phyloP scores from a whole-genome alignment of 2,888 invertebrate species.

The Polietes domitor region DNA sequence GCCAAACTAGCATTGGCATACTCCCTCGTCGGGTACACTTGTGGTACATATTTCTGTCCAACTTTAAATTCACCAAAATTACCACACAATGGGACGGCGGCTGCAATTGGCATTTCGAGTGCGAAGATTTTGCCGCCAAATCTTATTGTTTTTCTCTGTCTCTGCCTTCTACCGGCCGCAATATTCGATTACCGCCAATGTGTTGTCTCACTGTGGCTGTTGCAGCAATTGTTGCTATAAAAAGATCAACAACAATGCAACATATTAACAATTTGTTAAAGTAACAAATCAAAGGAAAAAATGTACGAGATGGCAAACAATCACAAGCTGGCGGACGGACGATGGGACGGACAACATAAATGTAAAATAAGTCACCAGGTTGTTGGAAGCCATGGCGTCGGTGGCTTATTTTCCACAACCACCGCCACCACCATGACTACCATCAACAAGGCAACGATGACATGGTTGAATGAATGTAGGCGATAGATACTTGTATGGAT shows the following conservation, averaged over 20 bases:
- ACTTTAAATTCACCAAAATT: slow-evolving; percentile 51
- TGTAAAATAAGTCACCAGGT: slow-evolving; percentile 67
- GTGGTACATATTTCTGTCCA: slow-evolving; percentile 42
- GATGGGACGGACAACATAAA: slow-evolving; percentile 22
- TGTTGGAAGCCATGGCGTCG: slow-evolving; percentile 4
- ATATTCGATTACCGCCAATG: not conserved
- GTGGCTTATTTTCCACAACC: not conserved
- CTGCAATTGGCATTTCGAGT: slow-evolving; percentile 63
- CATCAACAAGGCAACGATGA: not conserved
- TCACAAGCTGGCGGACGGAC: not conserved
- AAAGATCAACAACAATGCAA: slow-evolving; percentile 22
- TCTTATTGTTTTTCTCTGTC: slow-evolving; percentile 46
- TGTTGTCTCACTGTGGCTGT: too few species aligned
- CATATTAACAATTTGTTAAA: slow-evolving; percentile 65
- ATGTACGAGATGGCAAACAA: not conserved
- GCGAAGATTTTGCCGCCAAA: slow-evolving; percentile 64
- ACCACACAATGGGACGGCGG: slow-evolving; percentile 60
- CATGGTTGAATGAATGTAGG: not conserved
- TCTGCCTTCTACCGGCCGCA: not conserved
- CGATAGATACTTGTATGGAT: not conserved
- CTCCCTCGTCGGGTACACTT: not conserved
- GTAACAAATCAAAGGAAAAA: slow-evolving; percentile 53
- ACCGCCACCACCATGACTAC: too few species aligned
- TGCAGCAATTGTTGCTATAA: not conserved
- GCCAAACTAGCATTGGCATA: not conserved